phyloP scores from a whole-genome alignment of 2,113 vertebrate species.

The Nibea albiflora region DNA sequence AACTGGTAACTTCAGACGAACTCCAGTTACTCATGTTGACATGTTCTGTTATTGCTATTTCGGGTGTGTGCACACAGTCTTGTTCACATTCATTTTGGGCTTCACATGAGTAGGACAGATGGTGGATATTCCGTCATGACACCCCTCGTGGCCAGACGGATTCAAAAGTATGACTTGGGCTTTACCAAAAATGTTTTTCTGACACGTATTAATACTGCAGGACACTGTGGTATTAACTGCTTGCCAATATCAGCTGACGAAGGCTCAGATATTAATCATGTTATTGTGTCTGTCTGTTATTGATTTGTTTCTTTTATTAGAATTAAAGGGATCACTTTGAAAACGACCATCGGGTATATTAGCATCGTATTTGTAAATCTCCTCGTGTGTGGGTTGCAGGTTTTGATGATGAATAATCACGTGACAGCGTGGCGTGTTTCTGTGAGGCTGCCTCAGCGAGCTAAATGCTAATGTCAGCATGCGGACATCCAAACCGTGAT shows the following conservation, averaged over 20 bases:
- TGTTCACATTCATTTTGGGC: too few species aligned
- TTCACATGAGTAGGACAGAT: not conserved
- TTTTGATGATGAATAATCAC: not conserved
- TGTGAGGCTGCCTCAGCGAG: not conserved
- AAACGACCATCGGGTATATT: not conserved
- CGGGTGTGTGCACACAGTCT: too few species aligned
- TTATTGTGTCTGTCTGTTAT: not conserved
- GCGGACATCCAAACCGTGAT: too few species aligned
- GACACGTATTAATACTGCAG: too few species aligned
- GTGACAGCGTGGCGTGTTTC: not conserved
- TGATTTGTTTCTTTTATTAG: conserved; percentile 1
- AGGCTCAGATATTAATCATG: not conserved
- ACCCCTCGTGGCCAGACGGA: not conserved
- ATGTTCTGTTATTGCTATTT: not conserved
- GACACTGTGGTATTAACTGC: not conserved
- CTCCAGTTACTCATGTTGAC: too few species aligned
- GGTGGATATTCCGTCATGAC: not conserved
- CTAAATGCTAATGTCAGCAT: too few species aligned
- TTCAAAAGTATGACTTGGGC: not conserved
- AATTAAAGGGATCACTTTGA: conserved; percentile 1
- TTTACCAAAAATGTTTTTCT: not conserved
- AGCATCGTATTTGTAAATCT: not conserved
- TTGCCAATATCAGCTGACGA: conserved; percentile 17
- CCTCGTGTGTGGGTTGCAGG: not conserved
- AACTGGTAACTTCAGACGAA: too few species aligned